These are phyloP conservation scores for Acleris holmiana DNA, from an alignment of 2,888 invertebrate species.

Conservation along the genomic window DNA sequence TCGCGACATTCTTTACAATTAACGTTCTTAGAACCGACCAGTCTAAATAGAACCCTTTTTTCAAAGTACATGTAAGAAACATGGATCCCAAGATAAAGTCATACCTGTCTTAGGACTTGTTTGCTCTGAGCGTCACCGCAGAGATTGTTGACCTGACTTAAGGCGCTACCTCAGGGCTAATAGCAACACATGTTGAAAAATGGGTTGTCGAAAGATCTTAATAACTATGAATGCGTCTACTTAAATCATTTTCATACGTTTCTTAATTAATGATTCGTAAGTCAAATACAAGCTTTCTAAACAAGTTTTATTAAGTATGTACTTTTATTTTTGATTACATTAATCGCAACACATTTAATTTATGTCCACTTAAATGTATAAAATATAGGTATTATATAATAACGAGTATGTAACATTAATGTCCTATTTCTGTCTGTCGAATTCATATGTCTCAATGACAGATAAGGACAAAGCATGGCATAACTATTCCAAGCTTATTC, in stretches of 20 bases:
- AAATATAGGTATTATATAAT: too few relatives aligned
- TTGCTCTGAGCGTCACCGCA: neutral
- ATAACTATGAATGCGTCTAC: neutral
- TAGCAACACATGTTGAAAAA: neutral
- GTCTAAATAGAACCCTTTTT: neutral
- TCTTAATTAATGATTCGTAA: too few relatives aligned
- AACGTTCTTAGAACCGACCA: neutral
- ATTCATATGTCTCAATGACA: too few relatives aligned
- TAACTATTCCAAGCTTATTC: too few relatives aligned
- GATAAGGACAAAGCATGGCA: too few relatives aligned
- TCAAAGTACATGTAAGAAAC: neutral
- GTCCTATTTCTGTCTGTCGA: too few relatives aligned
- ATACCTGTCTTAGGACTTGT: neutral
- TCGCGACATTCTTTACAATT: slow-evolving; percentile 13
- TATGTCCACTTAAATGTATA: too few relatives aligned
- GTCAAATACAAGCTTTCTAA: too few relatives aligned
- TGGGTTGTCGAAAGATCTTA: neutral
- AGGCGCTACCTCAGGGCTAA: neutral
- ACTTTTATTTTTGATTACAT: too few relatives aligned
- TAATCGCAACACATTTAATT: too few relatives aligned
- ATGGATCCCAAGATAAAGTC: neutral
- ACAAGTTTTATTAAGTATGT: too few relatives aligned
- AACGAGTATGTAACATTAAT: too few relatives aligned
- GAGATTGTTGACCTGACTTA: neutral
- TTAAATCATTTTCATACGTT: neutral